Conservation (phyloP, 2,797 vertebrate species). For the Decapterus maruadsi region DNA sequence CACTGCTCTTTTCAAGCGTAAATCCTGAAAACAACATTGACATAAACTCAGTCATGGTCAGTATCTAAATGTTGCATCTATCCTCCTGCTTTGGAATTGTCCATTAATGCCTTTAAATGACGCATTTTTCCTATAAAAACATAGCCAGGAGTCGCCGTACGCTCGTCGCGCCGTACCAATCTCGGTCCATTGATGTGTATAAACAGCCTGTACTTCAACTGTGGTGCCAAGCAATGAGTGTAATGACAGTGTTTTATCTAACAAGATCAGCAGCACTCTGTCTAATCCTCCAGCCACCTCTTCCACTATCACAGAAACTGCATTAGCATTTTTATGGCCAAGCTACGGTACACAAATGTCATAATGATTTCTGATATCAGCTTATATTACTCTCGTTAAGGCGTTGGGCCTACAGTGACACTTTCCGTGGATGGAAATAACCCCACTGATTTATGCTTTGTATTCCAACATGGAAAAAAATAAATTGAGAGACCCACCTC, state of each 20-base stretch:
- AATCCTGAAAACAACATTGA: not conserved
- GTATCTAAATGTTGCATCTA: not conserved
- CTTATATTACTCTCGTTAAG: constrained; percentile 62
- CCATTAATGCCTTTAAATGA: not conserved
- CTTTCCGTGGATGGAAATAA: constrained; percentile 43
- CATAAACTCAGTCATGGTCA: not conserved
- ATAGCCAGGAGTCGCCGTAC: not conserved
- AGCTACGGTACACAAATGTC: constrained; percentile 58
- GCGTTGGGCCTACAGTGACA: constrained; percentile 11
- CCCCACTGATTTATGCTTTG: constrained; percentile 41
- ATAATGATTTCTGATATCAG: constrained; percentile 60
- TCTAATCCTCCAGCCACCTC: constrained; percentile 44
- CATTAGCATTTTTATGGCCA: constrained; percentile 71
- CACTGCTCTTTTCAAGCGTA: constrained; percentile 4
- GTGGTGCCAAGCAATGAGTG: not conserved
- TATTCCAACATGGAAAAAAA: constrained; percentile 2
- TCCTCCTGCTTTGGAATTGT: not conserved
- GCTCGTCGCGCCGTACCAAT: not conserved
- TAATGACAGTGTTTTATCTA: constrained; percentile 56
- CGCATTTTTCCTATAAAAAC: constrained; percentile 1
- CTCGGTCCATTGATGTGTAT: not conserved
- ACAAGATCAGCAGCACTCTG: constrained; percentile 47
- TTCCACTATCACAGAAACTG: constrained; percentile 25
- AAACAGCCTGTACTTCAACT: constrained; percentile 2
- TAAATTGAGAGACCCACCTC: constrained; percentile 8